Evolutionary conservation across 2,888 invertebrate species (phyloP), one percentile per base, ranked within the genome.

Genomic region (Leucania comma): DNA sequence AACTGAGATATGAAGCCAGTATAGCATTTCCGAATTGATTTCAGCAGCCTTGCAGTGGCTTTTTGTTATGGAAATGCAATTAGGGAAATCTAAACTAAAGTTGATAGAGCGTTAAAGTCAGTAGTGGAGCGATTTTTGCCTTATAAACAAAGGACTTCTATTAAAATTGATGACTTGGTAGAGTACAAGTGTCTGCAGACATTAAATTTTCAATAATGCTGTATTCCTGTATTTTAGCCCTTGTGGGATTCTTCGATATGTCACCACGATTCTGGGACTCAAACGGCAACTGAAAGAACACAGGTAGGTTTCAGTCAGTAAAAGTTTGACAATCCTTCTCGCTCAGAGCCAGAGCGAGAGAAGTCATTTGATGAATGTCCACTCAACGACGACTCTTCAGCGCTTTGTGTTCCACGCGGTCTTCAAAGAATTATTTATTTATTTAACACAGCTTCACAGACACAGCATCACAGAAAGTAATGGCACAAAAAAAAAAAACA

Each of bases 141-240:
- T 35, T 46, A 53, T 64, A n/a, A n/a, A n/a, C 48, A 65, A 22
- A 53, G 14, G 48, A n/a, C 17, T 56, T 17, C 54, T 77, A 29
- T 71, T 54, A 56, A 48, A 77, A 68, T 48, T 6, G 35, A 71
- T 77, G 54, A 77, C 24, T 77, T n/a, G 12, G 46, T 24, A 29
- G 26, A 54, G 6, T 51, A 22, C 3, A 51, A 8, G 20, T 46
- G 10, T 20, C 10, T 62, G 12, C 46, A 12, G 29, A 14, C 24
- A 12, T 2, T 8, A 22, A 22, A 69, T 61, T 20, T 73, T 38
- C 6, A 24, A 12, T 48, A 50, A 62, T 50, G 12, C 29, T 22
- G 4, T 5, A 75, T 63, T 38, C 53, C 35, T 24, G 74, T 46
- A 20, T 26, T 24, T 42, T 42, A 14, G 0, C 4, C 42, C 9